These are phyloP conservation scores for Myotis pilosus DNA, from an alignment of 2,797 vertebrate genomes.

Conservation along the genomic window DNA sequence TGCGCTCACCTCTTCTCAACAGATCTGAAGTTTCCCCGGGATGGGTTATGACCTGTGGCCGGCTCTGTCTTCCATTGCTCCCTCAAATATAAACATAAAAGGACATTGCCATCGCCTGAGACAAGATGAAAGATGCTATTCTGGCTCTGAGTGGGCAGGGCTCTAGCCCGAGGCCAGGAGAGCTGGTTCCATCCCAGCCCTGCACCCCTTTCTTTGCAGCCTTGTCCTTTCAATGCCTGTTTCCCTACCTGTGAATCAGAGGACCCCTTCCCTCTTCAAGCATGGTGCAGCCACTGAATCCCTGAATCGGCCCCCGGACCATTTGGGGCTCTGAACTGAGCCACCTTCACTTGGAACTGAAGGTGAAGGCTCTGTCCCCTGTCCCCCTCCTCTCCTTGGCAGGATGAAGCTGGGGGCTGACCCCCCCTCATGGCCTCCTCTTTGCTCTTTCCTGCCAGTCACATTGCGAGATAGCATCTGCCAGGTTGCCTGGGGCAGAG, in stretches of 20 bases:
- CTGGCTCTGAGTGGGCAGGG: background rate
- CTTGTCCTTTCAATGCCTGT: background rate
- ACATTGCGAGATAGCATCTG: rapidly evolving
- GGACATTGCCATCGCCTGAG: background rate
- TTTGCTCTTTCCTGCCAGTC: background rate
- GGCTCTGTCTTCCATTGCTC: background rate
- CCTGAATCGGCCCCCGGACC: background rate
- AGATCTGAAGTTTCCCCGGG: background rate
- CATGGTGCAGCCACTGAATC: background rate
- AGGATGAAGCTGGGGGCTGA: background rate
- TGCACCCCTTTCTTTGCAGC: background rate
- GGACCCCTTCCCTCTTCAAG: background rate
- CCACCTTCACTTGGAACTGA: background rate
- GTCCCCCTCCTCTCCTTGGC: background rate
- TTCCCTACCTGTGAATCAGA: background rate
- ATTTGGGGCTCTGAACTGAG: background rate
- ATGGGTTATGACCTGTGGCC: background rate
- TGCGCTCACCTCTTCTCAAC: background rate
- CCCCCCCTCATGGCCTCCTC: background rate
- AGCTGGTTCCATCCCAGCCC: background rate
- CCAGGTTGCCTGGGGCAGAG: background rate
- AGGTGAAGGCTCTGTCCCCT: background rate
- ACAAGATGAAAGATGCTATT: conserved; percentile 44
- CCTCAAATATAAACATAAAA: conserved; percentile 20
- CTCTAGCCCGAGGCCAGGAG: background rate